Evolutionary conservation across 2,797 vertebrate genomes (phyloP).

Genomic region (Gallinago nigripennis): DNA sequence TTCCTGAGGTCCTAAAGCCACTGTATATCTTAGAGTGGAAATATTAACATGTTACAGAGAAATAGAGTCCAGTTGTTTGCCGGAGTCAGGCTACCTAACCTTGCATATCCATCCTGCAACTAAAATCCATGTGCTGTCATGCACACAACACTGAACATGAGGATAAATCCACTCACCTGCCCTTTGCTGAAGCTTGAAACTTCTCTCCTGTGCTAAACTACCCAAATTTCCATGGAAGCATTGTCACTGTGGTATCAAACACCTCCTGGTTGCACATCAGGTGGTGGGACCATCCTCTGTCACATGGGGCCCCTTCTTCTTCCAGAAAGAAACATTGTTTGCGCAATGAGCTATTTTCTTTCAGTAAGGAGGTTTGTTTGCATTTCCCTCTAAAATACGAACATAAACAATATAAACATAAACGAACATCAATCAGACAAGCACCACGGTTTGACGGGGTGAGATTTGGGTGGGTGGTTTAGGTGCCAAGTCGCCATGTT

Average conservation of each 20-base stretch:
- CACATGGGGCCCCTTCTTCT: neutral
- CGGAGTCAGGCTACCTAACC: neutral
- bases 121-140: neutral
- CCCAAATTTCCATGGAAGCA: neutral
- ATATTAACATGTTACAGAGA: neutral
- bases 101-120: neutral
- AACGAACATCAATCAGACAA: neutral
- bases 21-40: neutral
- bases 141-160: neutral
- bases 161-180: neutral
- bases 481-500: neutral
- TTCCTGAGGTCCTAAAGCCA: slow-evolving; percentile 14
- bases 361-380: neutral
- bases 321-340: neutral
- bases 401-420: neutral
- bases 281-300: neutral
- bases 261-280: neutral
- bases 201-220: neutral
- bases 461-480: neutral
- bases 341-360: neutral
- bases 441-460: neutral
- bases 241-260: neutral
- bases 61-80: neutral
- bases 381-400: neutral
- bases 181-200: neutral